These are phyloP conservation scores for Electrophaes corylata DNA, from an alignment of 2,888 invertebrate species.

Conservation along the genomic window DNA sequence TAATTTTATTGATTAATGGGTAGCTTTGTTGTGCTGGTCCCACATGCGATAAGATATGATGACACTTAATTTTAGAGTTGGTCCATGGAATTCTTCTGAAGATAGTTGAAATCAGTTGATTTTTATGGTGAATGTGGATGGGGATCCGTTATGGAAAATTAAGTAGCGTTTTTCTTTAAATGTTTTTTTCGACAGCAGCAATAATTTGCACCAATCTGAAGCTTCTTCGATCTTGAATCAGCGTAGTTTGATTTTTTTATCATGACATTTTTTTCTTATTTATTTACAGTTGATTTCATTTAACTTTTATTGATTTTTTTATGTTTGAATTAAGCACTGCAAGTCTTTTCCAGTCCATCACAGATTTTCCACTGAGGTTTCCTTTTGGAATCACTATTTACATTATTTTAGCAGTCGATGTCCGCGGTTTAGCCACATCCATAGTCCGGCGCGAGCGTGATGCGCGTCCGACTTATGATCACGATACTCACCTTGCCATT, in stretches of 20 bases:
- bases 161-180: neutral
- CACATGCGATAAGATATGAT: neutral
- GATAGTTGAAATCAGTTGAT: neutral
- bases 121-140: neutral
- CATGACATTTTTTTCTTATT: neutral
- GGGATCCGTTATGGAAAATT: neutral
- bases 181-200: neutral
- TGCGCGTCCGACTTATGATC: slow-evolving; percentile 69
- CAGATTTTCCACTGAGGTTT: slow-evolving; percentile 17
- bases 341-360: slow-evolving; percentile 25
- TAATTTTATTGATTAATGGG: neutral
- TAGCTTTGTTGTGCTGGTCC: neutral
- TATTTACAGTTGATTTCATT: neutral
- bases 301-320: slow-evolving; percentile 19
- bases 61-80: neutral
- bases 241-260: neutral
- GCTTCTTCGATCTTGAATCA: neutral
- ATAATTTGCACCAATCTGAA: neutral
- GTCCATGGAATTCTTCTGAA: neutral
- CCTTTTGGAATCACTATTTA: slow-evolving; percentile 1
- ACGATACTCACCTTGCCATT: slow-evolving; percentile 93
- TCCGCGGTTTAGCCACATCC: slow-evolving; percentile 84
- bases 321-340: slow-evolving; percentile 16
- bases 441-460: slow-evolving; percentile 80
- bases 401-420: slow-evolving; percentile 19